Evolutionary conservation across 2,888 invertebrate species (phyloP), one percentile per base, ranked within the genome.

Genomic region (Cantharis nigra): DNA sequence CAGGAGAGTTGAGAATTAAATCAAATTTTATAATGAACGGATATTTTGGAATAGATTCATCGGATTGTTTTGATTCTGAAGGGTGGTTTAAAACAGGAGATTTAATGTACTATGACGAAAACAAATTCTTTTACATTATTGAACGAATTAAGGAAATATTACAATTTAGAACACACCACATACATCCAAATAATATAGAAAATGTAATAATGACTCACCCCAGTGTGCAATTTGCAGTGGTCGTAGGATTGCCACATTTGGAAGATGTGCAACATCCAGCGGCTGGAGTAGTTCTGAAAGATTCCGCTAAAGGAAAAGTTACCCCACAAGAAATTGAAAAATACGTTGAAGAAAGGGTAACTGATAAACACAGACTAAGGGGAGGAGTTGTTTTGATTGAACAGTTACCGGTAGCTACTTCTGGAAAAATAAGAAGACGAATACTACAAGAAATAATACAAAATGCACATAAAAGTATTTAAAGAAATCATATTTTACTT

Each of bases 161-260:
- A n/a, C 91, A 90, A 83, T 91, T 89, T 77, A 88, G 84, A 78
- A 87, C 84, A 71, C 85, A 89, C 84, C 90, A 90, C 82, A 90
- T 91, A 4, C 91, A 96, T 10, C 97, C 97, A 16, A 95, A 96
- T 0, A 95, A 96, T 85, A 86, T 97, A 23, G 97, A 97, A 87
- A 91, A 90, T 63, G 84, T 94, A 1, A 83, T 96, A 0, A 90
- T 93, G 75, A 90, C 91, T 26, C 94, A 95, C 86, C 93, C 94
- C 0, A 91, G 91, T 23, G 91, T 97, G 0, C 87, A 90, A 14
- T 96, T 96, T 83, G 95, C 94, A 0, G 96, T 94, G 0, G 96
- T 97, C 0, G 89, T 97, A 78, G 96, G 96, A 0, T 87, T 94
- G 18, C 92, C 93, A 0, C 92, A 96, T 84, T 88, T 90, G 0